A percentile compares a stretch with the other conserved stretches of the same genome.
Conservation (phyloP, 2,797 vertebrate species). For the Trachops cirrhosus region DNA sequence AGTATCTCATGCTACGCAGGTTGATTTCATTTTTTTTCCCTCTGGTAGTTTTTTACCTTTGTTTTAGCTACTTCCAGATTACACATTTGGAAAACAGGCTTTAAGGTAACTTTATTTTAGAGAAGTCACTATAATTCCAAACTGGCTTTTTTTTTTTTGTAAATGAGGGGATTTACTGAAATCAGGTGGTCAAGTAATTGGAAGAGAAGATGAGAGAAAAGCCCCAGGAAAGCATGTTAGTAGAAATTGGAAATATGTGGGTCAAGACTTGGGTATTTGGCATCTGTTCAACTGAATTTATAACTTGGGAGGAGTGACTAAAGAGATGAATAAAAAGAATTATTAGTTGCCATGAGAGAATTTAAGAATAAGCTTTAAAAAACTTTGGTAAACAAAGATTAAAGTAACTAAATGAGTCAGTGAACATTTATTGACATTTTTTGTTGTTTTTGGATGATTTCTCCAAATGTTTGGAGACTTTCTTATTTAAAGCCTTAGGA, state of each 20-base stretch:
- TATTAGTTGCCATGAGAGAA: not conserved
- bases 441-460: not conserved
- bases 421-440: not conserved
- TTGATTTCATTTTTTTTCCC: not conserved
- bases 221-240: not conserved
- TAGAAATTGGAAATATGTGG: not conserved
- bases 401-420: constrained; percentile 20
- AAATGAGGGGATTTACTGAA: constrained; percentile 15
- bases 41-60: not conserved
- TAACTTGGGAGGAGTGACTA: not conserved
- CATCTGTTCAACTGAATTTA: not conserved
- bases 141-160: not conserved
- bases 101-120: not conserved
- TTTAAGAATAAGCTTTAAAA: constrained; percentile 26
- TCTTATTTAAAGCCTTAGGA: not conserved
- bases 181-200: not conserved
- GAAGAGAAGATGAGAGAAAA: constrained; percentile 3
- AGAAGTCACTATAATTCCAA: not conserved
- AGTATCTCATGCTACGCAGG: not conserved
- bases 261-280: not conserved
- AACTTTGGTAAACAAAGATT: not conserved
- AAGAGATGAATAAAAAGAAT: not conserved
- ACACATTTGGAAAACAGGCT: not conserved
- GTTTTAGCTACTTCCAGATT: not conserved
- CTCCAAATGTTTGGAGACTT: constrained; percentile 36